Base-by-base conservation (phyloP, 2,113 vertebrate species). In the Otis tarda region DNA sequence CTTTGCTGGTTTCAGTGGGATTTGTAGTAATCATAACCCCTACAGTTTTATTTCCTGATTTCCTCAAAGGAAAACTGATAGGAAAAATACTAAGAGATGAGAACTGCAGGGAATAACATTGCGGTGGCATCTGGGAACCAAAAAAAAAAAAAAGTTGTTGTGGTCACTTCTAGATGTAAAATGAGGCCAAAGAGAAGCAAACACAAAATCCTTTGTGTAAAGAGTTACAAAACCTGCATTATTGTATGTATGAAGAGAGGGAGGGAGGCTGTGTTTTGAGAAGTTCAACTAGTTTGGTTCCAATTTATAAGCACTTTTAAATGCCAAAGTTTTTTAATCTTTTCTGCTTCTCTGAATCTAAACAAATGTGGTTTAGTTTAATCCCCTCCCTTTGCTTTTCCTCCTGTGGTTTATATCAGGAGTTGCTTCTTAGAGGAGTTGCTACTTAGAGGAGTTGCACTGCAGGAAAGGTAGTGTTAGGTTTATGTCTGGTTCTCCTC, bases 331-430 rank as follows among this genome's bases (percentile, higher is more conserved):
- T 53, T 81, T 87, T 73, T 57, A 87, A 90, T 89, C 18, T 41
- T 92, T 82, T 73, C 27, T 89, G 30, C 27, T 94, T 84, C 64
- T 92, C 77, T 89, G 35, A 95, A 71, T 60, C 18, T 75, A 82
- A 83, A 83, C 75, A 86, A 60, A n/a, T 69, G 13, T 60, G 1
- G 1, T 63, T 78, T 79, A 43, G 53, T 87, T 91, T 83, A 21
- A 53, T 82, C 15, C 74, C 7, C 28, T 82, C 47, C 39, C 52
- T 75, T 64, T 87, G 13, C 24, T 49, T 84, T 68, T 90, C 14
- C 12, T 82, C 28, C 33, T 63, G 43, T 84, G 12, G 10, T 83
- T 56, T 92, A 81, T 81, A 57, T 37, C 33, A 73, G n/a, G 25
- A 82, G 11, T 83, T 6, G 1, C 10, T 94, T 52, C 53, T 77